Evolutionary conservation across 2,888 invertebrate genomes (phyloP).

Genomic region (Ochropleura plecta): DNA sequence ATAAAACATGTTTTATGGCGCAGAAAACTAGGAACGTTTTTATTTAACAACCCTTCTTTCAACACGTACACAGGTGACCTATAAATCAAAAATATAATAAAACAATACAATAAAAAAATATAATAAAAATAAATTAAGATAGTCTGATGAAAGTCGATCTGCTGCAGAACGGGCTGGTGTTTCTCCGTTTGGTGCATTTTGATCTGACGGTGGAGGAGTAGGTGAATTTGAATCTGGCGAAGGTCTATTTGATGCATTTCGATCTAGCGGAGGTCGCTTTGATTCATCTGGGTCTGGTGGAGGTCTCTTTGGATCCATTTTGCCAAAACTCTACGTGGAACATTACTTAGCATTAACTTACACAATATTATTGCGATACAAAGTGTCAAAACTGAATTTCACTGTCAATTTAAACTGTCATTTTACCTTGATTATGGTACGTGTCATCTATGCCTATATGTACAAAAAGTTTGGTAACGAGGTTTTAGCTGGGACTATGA

Average conservation of each 20-base stretch:
- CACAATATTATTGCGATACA: slow-evolving; percentile 11
- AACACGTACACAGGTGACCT: slow-evolving; percentile 9
- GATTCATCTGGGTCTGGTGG: neutral
- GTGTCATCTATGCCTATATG: neutral
- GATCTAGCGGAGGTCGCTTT: neutral
- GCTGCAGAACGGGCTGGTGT: too few species aligned
- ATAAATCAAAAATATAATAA: slow-evolving; percentile 11
- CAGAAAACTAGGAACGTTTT: neutral
- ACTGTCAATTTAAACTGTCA: slow-evolving; percentile 41
- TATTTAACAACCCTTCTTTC: neutral
- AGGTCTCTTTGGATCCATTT: slow-evolving; percentile 35
- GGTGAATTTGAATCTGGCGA: neutral
- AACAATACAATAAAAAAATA: too few species aligned
- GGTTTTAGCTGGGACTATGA: neutral
- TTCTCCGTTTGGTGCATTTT: neutral
- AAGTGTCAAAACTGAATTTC: slow-evolving; percentile 40
- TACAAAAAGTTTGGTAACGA: slow-evolving; percentile 15
- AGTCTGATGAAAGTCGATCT: neutral
- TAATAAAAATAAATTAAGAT: too few species aligned
- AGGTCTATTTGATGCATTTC: neutral
- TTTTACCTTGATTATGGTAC: slow-evolving; percentile 52
- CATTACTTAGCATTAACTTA: slow-evolving; percentile 27
- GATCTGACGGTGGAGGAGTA: neutral
- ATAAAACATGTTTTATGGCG: neutral
- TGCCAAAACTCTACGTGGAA: neutral